Evolutionary conservation across 1,140 invertebrate genomes (phyloP), one percentile per base, ranked within the genome.

Genomic region (Macrostomum lignano): DNA sequence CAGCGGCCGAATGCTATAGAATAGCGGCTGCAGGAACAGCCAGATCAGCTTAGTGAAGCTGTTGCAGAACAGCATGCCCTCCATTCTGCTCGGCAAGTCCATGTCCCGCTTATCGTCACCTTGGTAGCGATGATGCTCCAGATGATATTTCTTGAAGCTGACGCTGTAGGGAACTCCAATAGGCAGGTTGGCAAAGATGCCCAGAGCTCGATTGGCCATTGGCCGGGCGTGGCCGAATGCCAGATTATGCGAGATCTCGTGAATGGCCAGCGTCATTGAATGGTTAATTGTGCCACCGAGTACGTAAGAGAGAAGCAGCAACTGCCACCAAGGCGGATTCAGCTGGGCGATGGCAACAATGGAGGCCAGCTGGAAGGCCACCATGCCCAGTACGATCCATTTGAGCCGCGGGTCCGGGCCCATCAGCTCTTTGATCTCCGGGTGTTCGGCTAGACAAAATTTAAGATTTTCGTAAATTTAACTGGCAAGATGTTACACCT

Each of bases 201-300:
- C 86, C 46, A 96, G 70, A 13, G 76, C 44, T 44, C 69, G 63
- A 55, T 91, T 91, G 10, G 70, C 66, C 52, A 78, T 48, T 7
- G 77, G 76, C 37, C 71, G 61, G 3, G 67, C 62, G 58, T 84
- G 74, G 5, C 88, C 88, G 61, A 93, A 98, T 1, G 81, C 86
- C 42, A 91, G 62, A 62, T 86, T 93, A 51, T 96, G 88, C 1
- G 84, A 67, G 38, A 94, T 84, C 65, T 98, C 88, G 58, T 98
- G 88, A 38, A 91, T 72, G 2, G 79, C 86, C 41, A 96, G 61
- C 70, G 82, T 86, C 20, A 98, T 63, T 0, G 81, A 78, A 60
- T 98, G 88, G 60, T 96, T 98, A 30, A 96, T 74, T n/a, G 86
- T 74, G 25, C 86, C 84, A 10, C 82, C 82, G 53, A 88, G 76